These are phyloP conservation scores for Zelostemma sp. DNA, from an alignment of 1,140 invertebrate species.

Conservation along the genomic window DNA sequence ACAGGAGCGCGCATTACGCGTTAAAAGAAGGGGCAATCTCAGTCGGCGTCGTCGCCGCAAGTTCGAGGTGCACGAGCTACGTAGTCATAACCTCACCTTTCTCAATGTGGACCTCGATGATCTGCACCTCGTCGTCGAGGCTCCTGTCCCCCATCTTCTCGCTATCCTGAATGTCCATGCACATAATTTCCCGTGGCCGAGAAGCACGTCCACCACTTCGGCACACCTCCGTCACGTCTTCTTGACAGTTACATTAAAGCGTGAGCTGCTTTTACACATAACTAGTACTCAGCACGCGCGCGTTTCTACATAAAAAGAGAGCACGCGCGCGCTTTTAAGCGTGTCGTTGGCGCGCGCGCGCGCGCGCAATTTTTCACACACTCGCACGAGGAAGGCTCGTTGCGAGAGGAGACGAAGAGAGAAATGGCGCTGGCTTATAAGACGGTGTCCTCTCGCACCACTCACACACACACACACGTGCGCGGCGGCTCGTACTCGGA, in stretches of 20 bases:
- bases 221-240: slow-evolving; percentile 38
- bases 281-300: background rate
- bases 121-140: slow-evolving; percentile 63
- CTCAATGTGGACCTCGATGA: slow-evolving; percentile 60
- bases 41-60: slow-evolving; percentile 42
- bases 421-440: too few relatives aligned
- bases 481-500: too few relatives aligned
- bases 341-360: background rate
- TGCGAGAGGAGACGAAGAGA: slow-evolving; percentile 23
- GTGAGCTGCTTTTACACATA: slow-evolving; percentile 4
- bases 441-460: slow-evolving; percentile 31
- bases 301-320: background rate
- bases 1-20: too few relatives aligned
- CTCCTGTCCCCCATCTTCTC: slow-evolving; percentile 64
- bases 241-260: slow-evolving; percentile 60
- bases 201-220: slow-evolving; percentile 45
- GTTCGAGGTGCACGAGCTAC: too few relatives aligned
- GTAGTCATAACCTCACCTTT: slow-evolving; percentile 64
- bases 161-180: slow-evolving; percentile 65
- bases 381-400: slow-evolving; percentile 7
- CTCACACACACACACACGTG: too few relatives aligned
- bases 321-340: slow-evolving; percentile 10
- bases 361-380: slow-evolving; percentile 40
- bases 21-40: background rate
- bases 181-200: slow-evolving; percentile 60